Evolutionary conservation across 2,888 invertebrate species (phyloP), one percentile per base, ranked within the genome.

Genomic region (Mythimna lalbum): DNA sequence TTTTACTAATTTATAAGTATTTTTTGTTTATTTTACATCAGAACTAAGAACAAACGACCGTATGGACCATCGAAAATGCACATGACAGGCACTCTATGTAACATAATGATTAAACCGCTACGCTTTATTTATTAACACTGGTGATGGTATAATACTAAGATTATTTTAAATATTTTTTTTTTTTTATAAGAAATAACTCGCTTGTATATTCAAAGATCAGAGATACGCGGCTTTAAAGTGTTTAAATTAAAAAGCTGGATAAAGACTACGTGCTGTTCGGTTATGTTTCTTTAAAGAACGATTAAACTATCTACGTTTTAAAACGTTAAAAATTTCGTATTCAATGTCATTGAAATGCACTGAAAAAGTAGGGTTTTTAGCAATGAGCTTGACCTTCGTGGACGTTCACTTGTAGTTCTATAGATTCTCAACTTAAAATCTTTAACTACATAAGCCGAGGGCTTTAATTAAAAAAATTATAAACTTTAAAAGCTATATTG

Each of bases 51-150:
- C 67, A 68, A 81, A 84, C 86, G 93, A 93, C 92, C 93, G 88
- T 83, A 86, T 88, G 95, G 95, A 95, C 95, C 94, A 88, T 93
- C 94, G 89, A 94, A 94, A 93, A 88, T 95, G 92, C 95, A 95
- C 95, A 95, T 94, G 92, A 92, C 93, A 91, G 89, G 66, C 62
- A 68, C 69, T 73, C 66, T 85, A 76, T 87, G 81, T 87, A 86
- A 80, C 80, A 81, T 78, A 84, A 83, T 66, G 50, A 84, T 78
- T 78, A 78, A 84, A 86, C 86, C 81, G 87, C 86, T 88, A 76
- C 53, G 84, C 84, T 84, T 87, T 88, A 82, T 87, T 82, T 89
- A 91, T 92, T 94, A 94, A 94, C 91, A 89, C 78, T 90, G 93
- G 93, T 94, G 94, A 90, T 92, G 95, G 94, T 92, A 86, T 82